phyloP scores from a whole-genome alignment of 2,888 invertebrate genomes.

The Leucoma salicis region DNA sequence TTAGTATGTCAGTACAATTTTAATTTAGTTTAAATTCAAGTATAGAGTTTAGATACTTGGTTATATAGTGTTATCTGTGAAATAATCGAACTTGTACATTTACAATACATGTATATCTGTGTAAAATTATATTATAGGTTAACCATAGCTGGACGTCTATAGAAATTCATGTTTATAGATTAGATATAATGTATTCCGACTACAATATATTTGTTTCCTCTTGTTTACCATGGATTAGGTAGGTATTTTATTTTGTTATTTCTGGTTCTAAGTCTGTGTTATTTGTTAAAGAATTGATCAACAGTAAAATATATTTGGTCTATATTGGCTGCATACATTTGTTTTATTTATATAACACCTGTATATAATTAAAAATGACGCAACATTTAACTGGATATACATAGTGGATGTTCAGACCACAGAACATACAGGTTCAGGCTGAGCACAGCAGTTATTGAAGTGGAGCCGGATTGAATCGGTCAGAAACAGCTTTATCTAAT shows the following conservation, averaged over 20 bases:
- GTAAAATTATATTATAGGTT: constrained; percentile 43
- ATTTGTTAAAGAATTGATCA: constrained; percentile 75
- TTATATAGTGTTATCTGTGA: constrained; percentile 38
- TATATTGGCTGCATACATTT: constrained; percentile 61
- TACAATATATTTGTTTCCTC: constrained; percentile 65
- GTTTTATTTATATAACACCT: constrained; percentile 39
- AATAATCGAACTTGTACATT: constrained; percentile 51
- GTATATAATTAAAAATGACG: no score
- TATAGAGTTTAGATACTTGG: constrained; percentile 54
- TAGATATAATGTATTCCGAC: constrained; percentile 34
- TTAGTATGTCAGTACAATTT: constrained; percentile 75
- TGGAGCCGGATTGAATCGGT: no score
- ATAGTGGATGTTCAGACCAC: no score
- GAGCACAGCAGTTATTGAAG: no score
- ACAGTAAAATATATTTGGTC: constrained; percentile 73
- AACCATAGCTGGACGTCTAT: constrained; percentile 38
- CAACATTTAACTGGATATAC: no score
- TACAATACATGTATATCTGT: constrained; percentile 53
- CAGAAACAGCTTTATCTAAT: no score
- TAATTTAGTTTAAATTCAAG: constrained; percentile 64
- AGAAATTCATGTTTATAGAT: constrained; percentile 47
- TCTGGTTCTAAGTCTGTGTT: constrained; percentile 77
- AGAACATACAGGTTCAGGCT: no score
- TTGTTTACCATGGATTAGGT: constrained; percentile 66
- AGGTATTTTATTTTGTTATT: constrained; percentile 80